These are phyloP conservation scores for Ceratitis capitata DNA, from an alignment of 1,140 invertebrate genomes.

Conservation along the genomic window DNA sequence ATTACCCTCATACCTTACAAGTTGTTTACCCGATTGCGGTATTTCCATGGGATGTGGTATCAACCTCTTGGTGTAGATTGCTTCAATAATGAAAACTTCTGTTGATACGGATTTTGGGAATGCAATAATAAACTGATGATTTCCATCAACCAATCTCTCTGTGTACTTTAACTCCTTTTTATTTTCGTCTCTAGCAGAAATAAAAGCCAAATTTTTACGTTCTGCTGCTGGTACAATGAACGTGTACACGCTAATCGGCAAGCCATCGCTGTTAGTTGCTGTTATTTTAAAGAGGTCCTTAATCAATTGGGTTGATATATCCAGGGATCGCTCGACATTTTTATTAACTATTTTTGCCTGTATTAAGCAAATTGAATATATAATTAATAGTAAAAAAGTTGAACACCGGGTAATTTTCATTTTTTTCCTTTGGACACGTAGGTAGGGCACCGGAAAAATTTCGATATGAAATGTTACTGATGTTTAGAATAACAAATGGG, in stretches of 20 bases:
- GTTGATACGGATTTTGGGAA: conserved; percentile 67
- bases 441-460: conserved; percentile 10
- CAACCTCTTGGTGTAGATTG: conserved; percentile 79
- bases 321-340: conserved; percentile 86
- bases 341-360: conserved; percentile 72
- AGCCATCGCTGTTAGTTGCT: conserved; percentile 82
- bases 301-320: conserved; percentile 87
- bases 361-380: background rate
- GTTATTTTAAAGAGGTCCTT: conserved; percentile 83
- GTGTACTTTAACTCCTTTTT: conserved; percentile 65
- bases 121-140: conserved; percentile 66
- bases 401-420: background rate
- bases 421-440: conserved; percentile 29
- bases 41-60: conserved; percentile 87
- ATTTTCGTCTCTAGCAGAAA: conserved; percentile 75
- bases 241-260: conserved; percentile 75
- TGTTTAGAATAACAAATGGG: too few species aligned
- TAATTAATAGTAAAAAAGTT: background rate
- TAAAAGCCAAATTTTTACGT: conserved; percentile 76
- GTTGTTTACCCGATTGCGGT: conserved; percentile 91
- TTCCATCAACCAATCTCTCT: background rate
- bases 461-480: background rate
- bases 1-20: conserved; percentile 87
- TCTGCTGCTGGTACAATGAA: conserved; percentile 75
- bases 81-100: conserved; percentile 76